phyloP scores from a whole-genome alignment of 2,113 vertebrate species.

The Phalacrocorax carbo region DNA sequence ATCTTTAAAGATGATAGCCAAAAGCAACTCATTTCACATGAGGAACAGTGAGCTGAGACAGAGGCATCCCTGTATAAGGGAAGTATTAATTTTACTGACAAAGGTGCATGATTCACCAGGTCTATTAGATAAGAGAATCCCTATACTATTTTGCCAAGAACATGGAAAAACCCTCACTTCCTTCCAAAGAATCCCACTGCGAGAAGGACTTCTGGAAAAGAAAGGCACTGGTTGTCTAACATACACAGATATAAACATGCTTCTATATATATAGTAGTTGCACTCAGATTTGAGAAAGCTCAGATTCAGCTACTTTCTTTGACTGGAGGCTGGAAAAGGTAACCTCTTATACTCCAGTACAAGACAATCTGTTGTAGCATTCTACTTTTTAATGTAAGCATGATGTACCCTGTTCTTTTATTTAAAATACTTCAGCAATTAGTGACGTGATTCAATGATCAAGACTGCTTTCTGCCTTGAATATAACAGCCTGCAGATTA shows the following conservation, averaged over 20 bases:
- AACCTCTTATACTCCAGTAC: slow-evolving; percentile 36
- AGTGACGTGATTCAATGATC: neutral
- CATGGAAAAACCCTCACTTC: slow-evolving; percentile 9
- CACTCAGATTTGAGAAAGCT: slow-evolving; percentile 61
- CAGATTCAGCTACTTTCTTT: slow-evolving; percentile 41
- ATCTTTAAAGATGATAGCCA: neutral
- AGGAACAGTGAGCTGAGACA: neutral
- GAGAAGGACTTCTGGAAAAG: slow-evolving; percentile 32
- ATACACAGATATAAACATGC: slow-evolving; percentile 56
- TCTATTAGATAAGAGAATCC: neutral
- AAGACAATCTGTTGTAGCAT: slow-evolving; percentile 1
- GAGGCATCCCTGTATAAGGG: neutral
- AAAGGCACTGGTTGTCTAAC: slow-evolving; percentile 68
- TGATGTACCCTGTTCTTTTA: slow-evolving; percentile 14
- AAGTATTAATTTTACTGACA: slow-evolving; percentile 6
- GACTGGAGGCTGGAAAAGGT: slow-evolving; percentile 49
- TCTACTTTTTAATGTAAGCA: slow-evolving; percentile 20
- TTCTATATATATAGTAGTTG: neutral
- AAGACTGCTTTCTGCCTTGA: slow-evolving; percentile 37
- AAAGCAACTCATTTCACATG: slow-evolving; percentile 11
- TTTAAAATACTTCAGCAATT: neutral
- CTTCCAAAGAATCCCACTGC: neutral
- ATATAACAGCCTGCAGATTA: neutral
- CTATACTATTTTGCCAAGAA: slow-evolving; percentile 4
- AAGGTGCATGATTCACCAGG: neutral